Percentiles rank a stretch among this genome's conserved stretches.
Conservation (phyloP, 2,113 vertebrate species). For the Eurystomus gularis region DNA sequence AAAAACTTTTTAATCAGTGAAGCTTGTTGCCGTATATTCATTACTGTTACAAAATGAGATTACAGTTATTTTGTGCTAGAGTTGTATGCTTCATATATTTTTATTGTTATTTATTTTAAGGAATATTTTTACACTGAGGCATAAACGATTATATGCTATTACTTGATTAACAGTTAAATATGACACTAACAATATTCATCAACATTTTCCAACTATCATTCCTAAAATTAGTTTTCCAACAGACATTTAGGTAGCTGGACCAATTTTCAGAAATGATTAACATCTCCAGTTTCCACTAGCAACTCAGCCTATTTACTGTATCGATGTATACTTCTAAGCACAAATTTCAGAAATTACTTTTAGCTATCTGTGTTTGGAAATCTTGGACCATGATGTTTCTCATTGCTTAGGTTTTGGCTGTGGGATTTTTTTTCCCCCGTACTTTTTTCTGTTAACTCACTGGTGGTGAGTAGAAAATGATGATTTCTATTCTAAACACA, state of each 20-base stretch:
- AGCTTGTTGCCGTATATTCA: not conserved
- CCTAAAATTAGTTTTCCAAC: slow-evolving; percentile 37
- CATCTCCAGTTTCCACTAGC: not conserved
- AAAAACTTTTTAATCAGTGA: slow-evolving; percentile 23
- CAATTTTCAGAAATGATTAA: slow-evolving; percentile 9
- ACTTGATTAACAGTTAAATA: slow-evolving; percentile 56
- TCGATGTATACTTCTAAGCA: not conserved
- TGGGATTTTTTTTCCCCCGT: accelerated
- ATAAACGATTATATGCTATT: slow-evolving; percentile 47
- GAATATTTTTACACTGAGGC: slow-evolving; percentile 27
- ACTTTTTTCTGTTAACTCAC: not conserved
- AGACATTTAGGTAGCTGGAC: slow-evolving; percentile 1
- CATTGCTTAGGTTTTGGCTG: not conserved
- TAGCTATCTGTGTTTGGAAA: not conserved
- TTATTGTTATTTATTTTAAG: slow-evolving; percentile 62
- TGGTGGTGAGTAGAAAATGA: not conserved
- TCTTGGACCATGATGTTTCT: not conserved
- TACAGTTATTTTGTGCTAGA: not conserved
- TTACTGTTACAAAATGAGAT: slow-evolving; percentile 28
- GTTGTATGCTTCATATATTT: slow-evolving; percentile 32
- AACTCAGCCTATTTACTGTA: not conserved
- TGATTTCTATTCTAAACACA: not conserved
- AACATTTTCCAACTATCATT: not conserved
- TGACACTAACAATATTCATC: slow-evolving; percentile 33
- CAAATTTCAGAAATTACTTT: slow-evolving; percentile 9